Conservation (phyloP, 2,888 invertebrate species). For the Oscheius sp. region DNA sequence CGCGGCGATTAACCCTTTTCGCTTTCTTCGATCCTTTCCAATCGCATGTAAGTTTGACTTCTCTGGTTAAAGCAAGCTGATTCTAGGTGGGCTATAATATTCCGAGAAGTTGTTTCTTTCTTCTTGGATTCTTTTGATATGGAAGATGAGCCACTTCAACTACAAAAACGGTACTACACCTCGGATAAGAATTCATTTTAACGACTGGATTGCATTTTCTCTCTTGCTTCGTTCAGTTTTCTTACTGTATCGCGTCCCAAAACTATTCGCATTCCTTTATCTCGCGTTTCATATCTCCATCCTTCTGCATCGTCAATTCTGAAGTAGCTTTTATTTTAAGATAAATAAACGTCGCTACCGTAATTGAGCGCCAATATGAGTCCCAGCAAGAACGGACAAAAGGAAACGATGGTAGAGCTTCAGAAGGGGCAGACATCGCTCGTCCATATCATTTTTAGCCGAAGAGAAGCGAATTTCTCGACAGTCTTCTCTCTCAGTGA, state of each 20-base stretch:
- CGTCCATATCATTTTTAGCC: conserved; percentile 46
- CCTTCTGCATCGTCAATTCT: conserved; percentile 60
- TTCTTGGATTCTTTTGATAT: conserved; percentile 1
- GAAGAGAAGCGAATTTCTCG: conserved; percentile 41
- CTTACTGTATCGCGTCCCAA: conserved; percentile 45
- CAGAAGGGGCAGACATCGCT: conserved; percentile 41
- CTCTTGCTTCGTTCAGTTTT: conserved; percentile 47
- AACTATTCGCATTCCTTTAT: conserved; percentile 51
- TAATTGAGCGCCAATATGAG: conserved; percentile 47
- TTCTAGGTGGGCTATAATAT: neutral
- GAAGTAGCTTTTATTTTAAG: conserved; percentile 7
- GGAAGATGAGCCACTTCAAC: neutral
- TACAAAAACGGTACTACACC: conserved; percentile 15
- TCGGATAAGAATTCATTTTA: conserved; percentile 8
- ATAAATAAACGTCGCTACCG: conserved; percentile 28
- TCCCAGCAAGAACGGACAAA: conserved; percentile 51
- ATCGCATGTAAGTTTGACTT: no score
- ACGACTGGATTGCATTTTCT: conserved; percentile 32
- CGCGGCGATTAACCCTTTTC: no score
- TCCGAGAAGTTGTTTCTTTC: conserved; percentile 5
- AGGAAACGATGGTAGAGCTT: conserved; percentile 55
- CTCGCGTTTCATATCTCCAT: conserved; percentile 53
- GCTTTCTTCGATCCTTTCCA: no score
- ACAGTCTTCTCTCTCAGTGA: conserved; percentile 34
- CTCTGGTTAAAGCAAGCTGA: no score